Base-by-base conservation (phyloP, 2,113 vertebrate species). In the Microtus oregoni region DNA sequence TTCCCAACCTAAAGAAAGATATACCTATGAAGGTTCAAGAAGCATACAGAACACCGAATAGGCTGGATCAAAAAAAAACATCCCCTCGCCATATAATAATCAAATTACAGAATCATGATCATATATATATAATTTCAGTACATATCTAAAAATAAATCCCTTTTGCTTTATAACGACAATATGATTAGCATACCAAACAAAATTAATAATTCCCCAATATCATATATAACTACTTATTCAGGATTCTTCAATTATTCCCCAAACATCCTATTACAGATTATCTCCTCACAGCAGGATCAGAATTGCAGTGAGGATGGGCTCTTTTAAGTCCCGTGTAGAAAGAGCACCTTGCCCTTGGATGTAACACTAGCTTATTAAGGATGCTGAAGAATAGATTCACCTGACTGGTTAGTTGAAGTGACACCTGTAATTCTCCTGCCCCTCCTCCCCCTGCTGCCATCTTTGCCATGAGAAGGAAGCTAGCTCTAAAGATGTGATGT, bases 121-220 rank as follows among this genome's bases (percentile, higher is more conserved):
- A 93, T 81, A 79, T 73, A 35, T 82, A 50, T 50, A 50, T 11
- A 50, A 13, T 77, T 77, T 75, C 35, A 65, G 41, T 10, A 38
- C 19, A 38, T 35, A 35, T 82, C 86, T 94, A 92, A 91, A 96
- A 83, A n/a, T 47, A 73, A 95, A n/a, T 13, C 58, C 30, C 35
- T 52, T 88, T 94, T 92, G 26, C 78, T 93, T 87, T 22, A 47
- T 58, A 79, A 83, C 47, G 30, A 70, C 15, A 12, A 68, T 85
- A 19, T 52, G 14, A 91, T 91, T 96, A 91, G 77, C 78, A 91
- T 58, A 75, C 38, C 22, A 30, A 58, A 68, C 10, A 89, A 94
- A 77, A 86, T 61, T 61, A 91, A 30, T 81, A 90, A 95, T 95
- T 78, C 10, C 44, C 61, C 93, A 87, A 75, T 81, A 73, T 86